Base-by-base conservation (phyloP, 2,888 invertebrate genomes). In the Ephialtes manifestator region DNA sequence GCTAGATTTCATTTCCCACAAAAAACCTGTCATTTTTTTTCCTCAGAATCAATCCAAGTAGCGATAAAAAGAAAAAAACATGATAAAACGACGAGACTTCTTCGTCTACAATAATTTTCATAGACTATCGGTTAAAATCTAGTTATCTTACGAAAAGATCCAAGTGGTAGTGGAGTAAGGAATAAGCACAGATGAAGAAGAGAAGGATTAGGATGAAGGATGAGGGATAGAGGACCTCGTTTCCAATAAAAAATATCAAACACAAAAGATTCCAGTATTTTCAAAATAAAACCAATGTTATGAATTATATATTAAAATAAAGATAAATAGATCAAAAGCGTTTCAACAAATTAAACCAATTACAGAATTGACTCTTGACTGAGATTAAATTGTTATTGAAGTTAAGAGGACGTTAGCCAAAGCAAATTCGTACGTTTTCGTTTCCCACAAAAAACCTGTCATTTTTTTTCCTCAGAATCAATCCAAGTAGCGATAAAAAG, bases 221-320 rank as follows among this genome's bases (percentile, higher is more conserved):
- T 74, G 78, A 87, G 84, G 77, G 84, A 77, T 76, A 51, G 51
- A 72, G 51, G 68, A 80, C 81, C 81, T 81, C 82, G 75, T 82
- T n/a, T n/a, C n/a, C n/a, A n/a, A n/a, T n/a, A n/a, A n/a, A 46
- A 46, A 46, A 46, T 1, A 15, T 46, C 3, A 15, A 46, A 4
- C 13, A 46, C 46, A 46, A 46, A 46, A 35, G 4, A 35, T 35
- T 4, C 35, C 4, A 4, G 35, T 7, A 7, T 7, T 35, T 35
- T 35, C 35, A 7, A 7, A 35, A 35, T 35, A 4, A 35, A 4
- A 35, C 7, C 35, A 4, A 4, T 35, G 5, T 35, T 0, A 4
- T 35, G 35, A 35, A 35, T 2, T 35, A 7, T n/a, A n/a, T n/a
- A 4, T 3, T 3, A 35, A 35, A n/a, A n/a, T n/a, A n/a, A 35